Base-by-base conservation (phyloP, 2,797 vertebrate genomes). In the Sebastes taczanowskii region DNA sequence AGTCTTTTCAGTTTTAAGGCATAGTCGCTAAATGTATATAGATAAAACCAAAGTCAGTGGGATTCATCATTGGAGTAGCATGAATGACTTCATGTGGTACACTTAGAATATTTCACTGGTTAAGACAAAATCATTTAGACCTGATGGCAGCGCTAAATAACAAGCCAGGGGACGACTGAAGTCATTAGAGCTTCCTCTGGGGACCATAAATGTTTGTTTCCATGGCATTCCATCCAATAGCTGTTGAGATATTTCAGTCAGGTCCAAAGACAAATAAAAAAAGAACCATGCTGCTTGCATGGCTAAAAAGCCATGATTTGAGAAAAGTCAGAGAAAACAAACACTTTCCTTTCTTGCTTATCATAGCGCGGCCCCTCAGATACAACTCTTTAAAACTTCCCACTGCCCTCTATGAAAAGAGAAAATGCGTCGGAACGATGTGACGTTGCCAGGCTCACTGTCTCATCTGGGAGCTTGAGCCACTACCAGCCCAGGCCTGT, bases 401-500 rank as follows among this genome's bases (percentile, higher is more conserved):
- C 49, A 52, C 18, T 22, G 30, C 20, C 27, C 49, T 71, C 71
- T 58, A 8, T 52, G 58, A 72, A 59, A 66, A 38, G 60, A 77
- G 18, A 18, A 63, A 56, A 49, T 4, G 62, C 30, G 62, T 46
- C 55, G 58, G 22, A 60, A 78, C 71, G 64, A 80, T 11, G 52
- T 68, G 58, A 34, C 4, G 49, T 61, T 80, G 49, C 68, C 27
- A 68, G 62, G 32, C 32, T 52, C 22, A 55, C 55, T 34, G 78
- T 35, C 60, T 85, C 42, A 77, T 75, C 65, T 35, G 67, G 62
- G 60, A 87, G 80, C 64, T 80, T 74, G 34, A 85, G 67, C 77
- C 73, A 69, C 61, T 69, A 89, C 77, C 83, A 84, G 88, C 76
- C 81, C 53, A 52, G 84, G 83, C 86, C 83, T 89, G 88, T 79